phyloP scores from a whole-genome alignment of 35 echinoderm and acorn worm genomes.

The Stichopus chloronotus region DNA sequence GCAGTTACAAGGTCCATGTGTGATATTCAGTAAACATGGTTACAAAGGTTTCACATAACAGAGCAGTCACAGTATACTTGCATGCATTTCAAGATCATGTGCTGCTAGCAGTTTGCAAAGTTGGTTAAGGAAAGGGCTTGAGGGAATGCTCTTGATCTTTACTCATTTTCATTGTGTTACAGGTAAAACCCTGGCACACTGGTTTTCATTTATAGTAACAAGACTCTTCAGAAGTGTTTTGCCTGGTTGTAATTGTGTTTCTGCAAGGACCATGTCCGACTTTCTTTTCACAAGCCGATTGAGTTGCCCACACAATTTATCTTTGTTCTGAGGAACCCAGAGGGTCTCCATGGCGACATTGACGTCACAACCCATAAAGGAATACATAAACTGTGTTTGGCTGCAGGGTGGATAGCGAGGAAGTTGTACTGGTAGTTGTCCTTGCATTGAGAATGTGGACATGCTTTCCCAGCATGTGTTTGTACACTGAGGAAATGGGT shows the following conservation, averaged over 20 bases:
- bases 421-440: conserved; percentile 27
- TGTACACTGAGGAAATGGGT: not conserved
- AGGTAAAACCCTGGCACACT: too few species aligned
- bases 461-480: not conserved
- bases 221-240: too few species aligned
- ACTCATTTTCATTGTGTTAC: too few species aligned
- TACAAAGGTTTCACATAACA: too few species aligned
- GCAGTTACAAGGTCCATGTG: too few species aligned
- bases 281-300: not conserved
- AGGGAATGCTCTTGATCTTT: too few species aligned
- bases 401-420: not conserved
- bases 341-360: conserved; percentile 30
- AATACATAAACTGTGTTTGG: conserved; percentile 9
- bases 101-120: too few species aligned
- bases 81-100: too few species aligned
- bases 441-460: conserved; percentile 15
- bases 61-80: too few species aligned
- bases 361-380: conserved; percentile 33
- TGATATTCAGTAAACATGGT: too few species aligned
- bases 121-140: too few species aligned
- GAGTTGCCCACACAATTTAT: conserved; percentile 15
- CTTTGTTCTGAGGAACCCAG: not conserved
- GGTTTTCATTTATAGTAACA: too few species aligned
- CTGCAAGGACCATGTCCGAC: not conserved
- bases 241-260: not conserved